Base-by-base conservation (phyloP, 2,113 vertebrate species). In the Grus americana region DNA sequence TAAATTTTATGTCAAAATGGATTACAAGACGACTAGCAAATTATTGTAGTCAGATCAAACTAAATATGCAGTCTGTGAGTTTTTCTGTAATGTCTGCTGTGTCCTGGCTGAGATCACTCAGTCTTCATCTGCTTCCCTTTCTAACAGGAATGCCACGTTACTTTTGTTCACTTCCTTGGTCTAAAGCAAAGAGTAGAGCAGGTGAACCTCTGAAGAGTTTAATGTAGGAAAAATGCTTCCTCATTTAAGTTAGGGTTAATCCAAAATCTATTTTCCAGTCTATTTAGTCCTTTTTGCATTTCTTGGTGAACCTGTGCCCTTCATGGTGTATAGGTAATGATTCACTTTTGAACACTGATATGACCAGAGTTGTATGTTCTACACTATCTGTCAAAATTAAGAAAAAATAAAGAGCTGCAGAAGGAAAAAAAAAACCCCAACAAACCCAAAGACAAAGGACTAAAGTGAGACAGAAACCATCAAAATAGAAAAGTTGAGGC, bases 1-100 rank as follows among this genome's bases (percentile, higher is more conserved):
- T 10, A 79, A 95, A 89, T 80, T 78, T 73, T 90, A 91, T 92
- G 90, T 97, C 89, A 95, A 95, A 96, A 97, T 58, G 90, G 70
- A 94, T 96, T 91, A 81, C 88, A 72, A 88, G 84, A 93, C 59
- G 44, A 74, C 42, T 84, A 23, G 38, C 23, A 94, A 91, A 96
- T 96, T 92, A 93, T 61, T 95, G 55, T 72, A 61, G 80, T 54
- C 72, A 90, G 34, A 52, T 94, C 82, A 93, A 91, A 92, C 13
- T 67, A 32, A 96, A 66, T 36, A 88, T 44, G 36, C 0, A 12
- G 29, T 38, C 40, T 40, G 6, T 36, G 15, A 58, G 13, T 24
- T 78, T 90, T 96, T 46, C 32, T 79, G 52, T 63, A 87, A 85
- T 0, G 1, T 52, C 54, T 36, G 6, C 21, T 88, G 6, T 14